These are phyloP conservation scores for Mionectes olivaceus DNA, from an alignment of 2,797 vertebrate genomes.

Conservation along the genomic window DNA sequence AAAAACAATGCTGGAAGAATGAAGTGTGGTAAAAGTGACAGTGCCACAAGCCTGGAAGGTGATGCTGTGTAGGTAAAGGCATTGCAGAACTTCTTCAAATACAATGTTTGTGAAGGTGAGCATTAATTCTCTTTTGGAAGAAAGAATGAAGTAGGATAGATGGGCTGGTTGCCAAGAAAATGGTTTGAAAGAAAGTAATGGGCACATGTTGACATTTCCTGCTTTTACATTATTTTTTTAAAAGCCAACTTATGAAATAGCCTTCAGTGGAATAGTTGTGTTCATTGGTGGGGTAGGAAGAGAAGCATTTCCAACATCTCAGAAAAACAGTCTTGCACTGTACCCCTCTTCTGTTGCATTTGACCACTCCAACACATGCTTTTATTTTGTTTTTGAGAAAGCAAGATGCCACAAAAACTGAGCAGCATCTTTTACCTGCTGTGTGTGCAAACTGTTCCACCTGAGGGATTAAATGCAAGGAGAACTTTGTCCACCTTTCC, in stretches of 20 bases:
- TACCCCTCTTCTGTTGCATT: background rate
- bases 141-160: background rate
- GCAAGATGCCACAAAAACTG: background rate
- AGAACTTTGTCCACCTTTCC: background rate
- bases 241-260: background rate
- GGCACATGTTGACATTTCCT: slow-evolving; percentile 31
- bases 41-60: accelerated
- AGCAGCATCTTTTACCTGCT: background rate
- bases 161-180: background rate
- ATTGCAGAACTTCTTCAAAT: background rate
- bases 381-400: background rate
- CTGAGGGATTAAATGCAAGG: accelerated
- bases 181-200: background rate
- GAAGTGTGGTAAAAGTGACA: background rate
- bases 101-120: background rate
- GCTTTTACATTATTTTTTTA: background rate
- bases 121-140: background rate
- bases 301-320: background rate
- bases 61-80: background rate
- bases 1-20: background rate
- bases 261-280: background rate
- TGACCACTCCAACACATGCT: background rate
- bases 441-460: background rate
- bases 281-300: background rate
- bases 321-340: background rate